Conservation (phyloP, 2,888 invertebrate species). For the Caenorhabditis virilis region DNA sequence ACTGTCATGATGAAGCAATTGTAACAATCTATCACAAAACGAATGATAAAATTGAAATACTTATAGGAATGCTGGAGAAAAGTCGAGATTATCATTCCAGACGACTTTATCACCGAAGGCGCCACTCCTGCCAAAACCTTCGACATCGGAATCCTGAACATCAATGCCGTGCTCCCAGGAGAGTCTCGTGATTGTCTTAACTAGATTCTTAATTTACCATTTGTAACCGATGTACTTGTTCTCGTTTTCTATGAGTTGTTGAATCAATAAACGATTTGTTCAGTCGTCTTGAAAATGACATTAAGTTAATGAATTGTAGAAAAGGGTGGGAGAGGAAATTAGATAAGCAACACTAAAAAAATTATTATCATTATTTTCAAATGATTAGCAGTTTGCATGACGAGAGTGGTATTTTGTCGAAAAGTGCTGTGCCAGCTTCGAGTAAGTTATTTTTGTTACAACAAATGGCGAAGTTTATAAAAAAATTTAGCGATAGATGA, state of each 20-base stretch:
- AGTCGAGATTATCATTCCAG: constrained; percentile 57
- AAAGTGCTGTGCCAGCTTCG: neutral
- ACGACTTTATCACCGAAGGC: constrained; percentile 56
- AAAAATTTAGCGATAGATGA: constrained; percentile 3
- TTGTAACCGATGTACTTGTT: neutral
- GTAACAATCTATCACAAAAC: too few relatives aligned
- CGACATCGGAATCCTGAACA: constrained; percentile 59
- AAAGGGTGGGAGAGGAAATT: too few relatives aligned
- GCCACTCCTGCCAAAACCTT: constrained; percentile 52
- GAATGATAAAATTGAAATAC: too few relatives aligned
- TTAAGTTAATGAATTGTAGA: neutral
- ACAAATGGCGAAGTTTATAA: neutral
- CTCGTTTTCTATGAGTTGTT: neutral
- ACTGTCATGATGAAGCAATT: constrained; percentile 58
- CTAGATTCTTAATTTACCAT: constrained; percentile 18
- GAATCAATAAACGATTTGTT: neutral
- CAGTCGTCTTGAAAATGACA: neutral
- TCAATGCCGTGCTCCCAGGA: constrained; percentile 59
- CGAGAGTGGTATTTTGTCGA: neutral
- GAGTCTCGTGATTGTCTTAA: constrained; percentile 61
- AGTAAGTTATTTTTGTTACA: neutral
- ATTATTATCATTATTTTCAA: neutral
- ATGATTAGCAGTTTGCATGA: neutral
- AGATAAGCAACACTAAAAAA: neutral
- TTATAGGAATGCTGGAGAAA: constrained; percentile 63